Base-by-base conservation (phyloP, 2,113 vertebrate genomes). In the Catagonus wagneri region DNA sequence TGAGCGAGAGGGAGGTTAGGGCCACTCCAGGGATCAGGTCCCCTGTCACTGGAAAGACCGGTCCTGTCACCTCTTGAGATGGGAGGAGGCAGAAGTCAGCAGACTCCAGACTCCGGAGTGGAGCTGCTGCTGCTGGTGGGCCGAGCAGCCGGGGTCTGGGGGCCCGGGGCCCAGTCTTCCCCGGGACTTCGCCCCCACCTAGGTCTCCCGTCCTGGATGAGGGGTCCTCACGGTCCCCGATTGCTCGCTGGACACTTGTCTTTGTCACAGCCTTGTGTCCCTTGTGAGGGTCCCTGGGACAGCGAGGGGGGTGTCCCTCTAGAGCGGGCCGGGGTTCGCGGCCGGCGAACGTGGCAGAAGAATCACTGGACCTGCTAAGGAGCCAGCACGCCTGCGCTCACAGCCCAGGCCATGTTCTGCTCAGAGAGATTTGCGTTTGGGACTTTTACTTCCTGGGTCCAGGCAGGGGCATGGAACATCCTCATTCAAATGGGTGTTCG, bases 401-500 rank as follows among this genome's bases (percentile, higher is more conserved):
- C 3, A 11, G 44, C 11, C 74, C 16, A 14, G 27, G 56, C 9
- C 34, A 8, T 0, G 11, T 61, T 56, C 39, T 8, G 20, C 16
- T 32, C 34, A 13, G 34, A 60, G 23, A 39, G 27, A 14, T 61
- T 56, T 66, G 36, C 50, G 32, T 78, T 56, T 56, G 52, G 32
- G 19, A 11, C 23, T 9, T 63, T 39, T 29, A 25, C 11, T 0
- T 56, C 58, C 14, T 19, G 20, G 56, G 58, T n/a, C 60, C 29
- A 7, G 34, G 58, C 10, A 25, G 39, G 25, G 44, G 3, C 1
- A 27, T 34, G 4, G 44, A 23, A 7, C 19, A 2, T 39, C 36
- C 34, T 39, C 13, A 9, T 9, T 32, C 16, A 19, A 19, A 8
- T 0, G 27, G 25, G 20, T 0, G 7, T 4, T 23, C 4, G 10